Evolutionary conservation across 2,888 invertebrate genomes (phyloP).

Genomic region (Lochmaea capreae): DNA sequence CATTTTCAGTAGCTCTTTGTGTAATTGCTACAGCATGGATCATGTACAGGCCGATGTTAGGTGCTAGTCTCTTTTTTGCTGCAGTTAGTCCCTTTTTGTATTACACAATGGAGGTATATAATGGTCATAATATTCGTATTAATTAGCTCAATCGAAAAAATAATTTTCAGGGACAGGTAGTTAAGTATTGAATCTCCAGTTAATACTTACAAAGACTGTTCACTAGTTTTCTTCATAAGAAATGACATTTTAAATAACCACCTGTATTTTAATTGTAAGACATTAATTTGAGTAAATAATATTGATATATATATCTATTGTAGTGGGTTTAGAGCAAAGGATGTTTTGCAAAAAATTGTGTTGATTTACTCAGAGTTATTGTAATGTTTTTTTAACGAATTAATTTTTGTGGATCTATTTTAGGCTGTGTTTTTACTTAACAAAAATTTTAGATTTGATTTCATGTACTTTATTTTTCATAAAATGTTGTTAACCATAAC

Average conservation of each 20-base stretch:
- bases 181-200: not conserved
- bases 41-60: constrained; percentile 68
- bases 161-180: not conserved
- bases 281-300: not conserved
- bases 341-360: too few relatives aligned
- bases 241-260: not conserved
- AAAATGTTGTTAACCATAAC: too few relatives aligned
- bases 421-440: too few relatives aligned
- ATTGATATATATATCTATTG: too few relatives aligned
- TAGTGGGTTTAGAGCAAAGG: too few relatives aligned
- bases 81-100: constrained; percentile 69
- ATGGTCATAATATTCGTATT: constrained; percentile 40
- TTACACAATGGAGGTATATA: constrained; percentile 63
- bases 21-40: constrained; percentile 70
- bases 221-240: not conserved
- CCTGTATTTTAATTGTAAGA: not conserved
- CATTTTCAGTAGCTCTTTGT: constrained; percentile 67
- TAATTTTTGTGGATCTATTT: too few relatives aligned
- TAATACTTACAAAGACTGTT: not conserved
- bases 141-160: constrained; percentile 10
- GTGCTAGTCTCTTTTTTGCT: constrained; percentile 67
- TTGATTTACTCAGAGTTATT: too few relatives aligned
- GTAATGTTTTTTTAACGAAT: too few relatives aligned
- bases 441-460: too few relatives aligned
- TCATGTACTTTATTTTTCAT: too few relatives aligned